A percentile compares a stretch with the other conserved stretches of the same genome.
phyloP scores from a whole-genome alignment of 2,113 vertebrate genomes.

The Glaucomys volans region DNA sequence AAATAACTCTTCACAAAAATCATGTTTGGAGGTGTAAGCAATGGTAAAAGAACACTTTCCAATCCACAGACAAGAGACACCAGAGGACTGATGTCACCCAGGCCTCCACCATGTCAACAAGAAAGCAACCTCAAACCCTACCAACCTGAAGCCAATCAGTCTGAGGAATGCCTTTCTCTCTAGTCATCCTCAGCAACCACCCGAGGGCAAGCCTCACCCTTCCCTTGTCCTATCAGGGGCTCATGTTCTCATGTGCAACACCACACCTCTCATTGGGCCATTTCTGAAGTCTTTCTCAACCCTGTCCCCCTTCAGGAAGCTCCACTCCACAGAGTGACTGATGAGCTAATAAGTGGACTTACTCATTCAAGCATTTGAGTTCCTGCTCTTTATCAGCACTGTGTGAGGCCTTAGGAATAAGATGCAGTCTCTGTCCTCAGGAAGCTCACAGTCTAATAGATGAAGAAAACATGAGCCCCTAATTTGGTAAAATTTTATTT shows the following conservation, averaged over 20 bases:
- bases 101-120: background rate
- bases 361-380: background rate
- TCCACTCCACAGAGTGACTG: background rate
- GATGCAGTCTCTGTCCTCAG: background rate
- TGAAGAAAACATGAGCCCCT: background rate
- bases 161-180: background rate
- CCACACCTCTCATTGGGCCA: too few species aligned
- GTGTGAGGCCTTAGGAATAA: background rate
- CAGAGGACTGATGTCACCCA: background rate
- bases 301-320: background rate
- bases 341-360: background rate
- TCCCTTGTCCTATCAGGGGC: background rate
- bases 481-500: background rate
- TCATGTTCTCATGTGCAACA: background rate
- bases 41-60: background rate
- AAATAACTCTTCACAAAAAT: background rate
- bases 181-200: background rate
- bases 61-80: background rate
- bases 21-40: background rate
- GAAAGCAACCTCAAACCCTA: background rate
- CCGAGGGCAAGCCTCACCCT: background rate
- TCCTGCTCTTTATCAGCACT: background rate
- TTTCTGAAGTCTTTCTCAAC: background rate
- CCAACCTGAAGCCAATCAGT: background rate
- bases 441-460: background rate